These are phyloP conservation scores for Hesperophylax magnus DNA, from an alignment of 1,140 invertebrate species.

Conservation along the genomic window DNA sequence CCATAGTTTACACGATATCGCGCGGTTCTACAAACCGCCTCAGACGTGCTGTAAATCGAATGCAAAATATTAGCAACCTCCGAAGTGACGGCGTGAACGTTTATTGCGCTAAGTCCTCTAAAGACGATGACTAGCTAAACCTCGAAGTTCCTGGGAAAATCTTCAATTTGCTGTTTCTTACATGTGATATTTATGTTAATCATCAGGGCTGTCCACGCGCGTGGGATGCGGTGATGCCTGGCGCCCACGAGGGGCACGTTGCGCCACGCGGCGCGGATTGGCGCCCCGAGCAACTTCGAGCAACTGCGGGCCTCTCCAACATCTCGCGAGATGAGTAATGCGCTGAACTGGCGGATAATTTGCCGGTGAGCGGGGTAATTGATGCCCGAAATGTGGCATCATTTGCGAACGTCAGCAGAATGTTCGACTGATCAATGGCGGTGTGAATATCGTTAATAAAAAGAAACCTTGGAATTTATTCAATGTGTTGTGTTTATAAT, in stretches of 20 bases:
- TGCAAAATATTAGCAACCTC: no score
- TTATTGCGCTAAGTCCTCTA: no score
- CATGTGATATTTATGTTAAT: neutral
- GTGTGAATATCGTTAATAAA: neutral
- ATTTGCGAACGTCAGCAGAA: slow-evolving; percentile 26
- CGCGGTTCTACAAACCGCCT: no score
- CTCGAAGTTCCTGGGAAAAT: neutral
- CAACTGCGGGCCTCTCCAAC: neutral
- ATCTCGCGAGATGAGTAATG: slow-evolving; percentile 37
- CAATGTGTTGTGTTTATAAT: no score
- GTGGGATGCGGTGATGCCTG: neutral
- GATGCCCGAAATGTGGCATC: slow-evolving; percentile 18
- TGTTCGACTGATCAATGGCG: neutral
- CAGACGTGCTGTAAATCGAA: no score
- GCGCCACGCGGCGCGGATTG: neutral
- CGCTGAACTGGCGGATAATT: slow-evolving; percentile 27
- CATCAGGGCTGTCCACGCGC: neutral
- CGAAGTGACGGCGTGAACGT: no score
- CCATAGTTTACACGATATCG: no score
- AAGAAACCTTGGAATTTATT: neutral
- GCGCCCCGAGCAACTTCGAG: slow-evolving; percentile 3
- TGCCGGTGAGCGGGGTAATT: slow-evolving; percentile 35
- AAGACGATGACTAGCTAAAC: no score
- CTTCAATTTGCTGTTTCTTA: neutral
- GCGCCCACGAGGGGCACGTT: neutral